A percentile compares a stretch with the other conserved stretches of the same genome.
Evolutionary conservation across 2,113 vertebrate genomes (phyloP).

Genomic region (Misgurnus anguillicaudatus): DNA sequence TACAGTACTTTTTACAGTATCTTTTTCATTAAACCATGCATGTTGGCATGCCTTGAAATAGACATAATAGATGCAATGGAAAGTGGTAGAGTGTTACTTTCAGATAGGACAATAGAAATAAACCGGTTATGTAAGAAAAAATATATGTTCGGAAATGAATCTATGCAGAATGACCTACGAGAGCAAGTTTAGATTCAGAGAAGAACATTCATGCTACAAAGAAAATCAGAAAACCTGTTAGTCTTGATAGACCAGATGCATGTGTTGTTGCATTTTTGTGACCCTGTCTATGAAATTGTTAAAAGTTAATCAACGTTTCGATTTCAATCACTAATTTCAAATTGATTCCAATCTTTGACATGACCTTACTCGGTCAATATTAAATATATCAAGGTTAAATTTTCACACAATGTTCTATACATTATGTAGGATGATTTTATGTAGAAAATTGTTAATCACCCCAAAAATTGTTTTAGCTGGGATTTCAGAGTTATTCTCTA

Average conservation of each 20-base stretch:
- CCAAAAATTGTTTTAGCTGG: no score
- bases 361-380: no score
- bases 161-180: not conserved
- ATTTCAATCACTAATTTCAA: no score
- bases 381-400: no score
- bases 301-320: no score
- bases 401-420: no score
- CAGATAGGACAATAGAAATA: not conserved
- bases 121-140: constrained; percentile 11
- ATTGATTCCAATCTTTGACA: no score
- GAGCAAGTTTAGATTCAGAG: not conserved
- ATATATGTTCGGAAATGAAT: not conserved
- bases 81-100: not conserved
- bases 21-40: not conserved
- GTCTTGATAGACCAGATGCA: not conserved
- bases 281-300: no score
- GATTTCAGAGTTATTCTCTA: no score
- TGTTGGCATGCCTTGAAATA: not conserved
- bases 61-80: not conserved
- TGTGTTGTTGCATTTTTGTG: not conserved
- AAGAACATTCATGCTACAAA: not conserved
- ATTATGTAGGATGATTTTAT: no score
- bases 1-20: not conserved
- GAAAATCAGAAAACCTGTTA: constrained; percentile 4
- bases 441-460: no score